Percentiles rank a stretch among this genome's conserved stretches.
phyloP scores from a whole-genome alignment of 1,140 invertebrate genomes.

The Epicauta chinensis region DNA sequence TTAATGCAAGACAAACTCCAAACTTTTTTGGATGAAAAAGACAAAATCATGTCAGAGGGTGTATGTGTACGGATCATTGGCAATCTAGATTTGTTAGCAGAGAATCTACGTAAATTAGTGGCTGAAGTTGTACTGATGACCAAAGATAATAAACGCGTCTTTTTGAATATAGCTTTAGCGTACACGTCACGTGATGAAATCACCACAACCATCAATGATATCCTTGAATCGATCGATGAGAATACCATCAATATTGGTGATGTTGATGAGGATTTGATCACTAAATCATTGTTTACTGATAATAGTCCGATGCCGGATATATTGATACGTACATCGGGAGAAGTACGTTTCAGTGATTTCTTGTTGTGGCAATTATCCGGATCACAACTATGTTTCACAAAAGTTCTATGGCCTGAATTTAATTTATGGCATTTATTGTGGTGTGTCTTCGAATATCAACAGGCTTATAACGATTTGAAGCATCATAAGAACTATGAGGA shows the following conservation, averaged over 20 bases:
- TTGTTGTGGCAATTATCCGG: slow-evolving; percentile 83
- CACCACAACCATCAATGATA: slow-evolving; percentile 60
- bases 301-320: slow-evolving; percentile 78
- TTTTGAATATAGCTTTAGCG: slow-evolving; percentile 88
- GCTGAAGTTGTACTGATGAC: slow-evolving; percentile 75
- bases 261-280: slow-evolving; percentile 72
- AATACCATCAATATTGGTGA: slow-evolving; percentile 54
- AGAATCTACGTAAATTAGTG: slow-evolving; percentile 69
- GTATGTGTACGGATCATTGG: slow-evolving; percentile 87
- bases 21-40: slow-evolving; percentile 74
- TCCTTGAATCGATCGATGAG: slow-evolving; percentile 56
- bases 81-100: slow-evolving; percentile 73
- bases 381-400: slow-evolving; percentile 68
- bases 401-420: slow-evolving; percentile 92
- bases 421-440: slow-evolving; percentile 82
- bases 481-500: slow-evolving; percentile 13
- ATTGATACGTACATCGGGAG: slow-evolving; percentile 94
- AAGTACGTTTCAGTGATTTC: slow-evolving; percentile 93
- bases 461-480: slow-evolving; percentile 38
- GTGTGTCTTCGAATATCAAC: slow-evolving; percentile 83
- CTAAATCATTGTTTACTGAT: slow-evolving; percentile 72
- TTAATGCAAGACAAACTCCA: slow-evolving; percentile 85
- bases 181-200: slow-evolving; percentile 93
- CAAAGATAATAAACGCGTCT: slow-evolving; percentile 71
- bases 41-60: slow-evolving; percentile 68